Base-by-base conservation (phyloP, 1,140 invertebrate species). In the Sycobia sp. region DNA sequence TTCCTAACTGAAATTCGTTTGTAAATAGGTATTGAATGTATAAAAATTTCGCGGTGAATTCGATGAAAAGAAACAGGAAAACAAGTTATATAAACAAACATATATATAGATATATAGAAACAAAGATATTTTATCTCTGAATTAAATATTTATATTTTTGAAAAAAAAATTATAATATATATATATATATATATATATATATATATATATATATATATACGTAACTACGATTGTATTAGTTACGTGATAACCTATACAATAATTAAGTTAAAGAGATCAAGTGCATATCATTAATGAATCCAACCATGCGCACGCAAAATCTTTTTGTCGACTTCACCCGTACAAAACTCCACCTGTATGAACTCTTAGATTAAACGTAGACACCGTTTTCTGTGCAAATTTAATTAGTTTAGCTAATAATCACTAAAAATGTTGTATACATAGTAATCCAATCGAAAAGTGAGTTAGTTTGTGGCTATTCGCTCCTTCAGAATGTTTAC, bases 311-410 rank as follows among this genome's bases (percentile, higher is more conserved):
- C n/a, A n/a, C n/a, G n/a, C n/a, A n/a, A n/a, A 46, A 46, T 47
- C 43, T 47, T 50, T 59, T 59, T 23, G 39, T 59, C 46, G 46
- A 50, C n/a, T 29, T 49, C 57, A 59, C 25, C 16, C n/a, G n/a
- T n/a, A n/a, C n/a, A n/a, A n/a, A n/a, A n/a, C n/a, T 4, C 29
- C 29, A 32, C 29, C 11, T 32, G 11, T 32, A 32, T 32, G 5
- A 32, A 32, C 11, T 7, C 5, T 32, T 32, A 32, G 29, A 32
- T 32, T 32, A 9, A n/a, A n/a, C n/a, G n/a, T n/a, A n/a, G n/a
- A n/a, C n/a, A n/a, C n/a, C n/a, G n/a, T n/a, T n/a, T n/a, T n/a
- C n/a, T n/a, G n/a, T n/a, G n/a, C n/a, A n/a, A n/a, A n/a, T n/a
- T n/a, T n/a, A n/a, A n/a, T n/a, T n/a, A n/a, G n/a, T n/a, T n/a